Evolutionary conservation across 1,140 invertebrate species (phyloP).

Genomic region (Ostrea denselamellosa): DNA sequence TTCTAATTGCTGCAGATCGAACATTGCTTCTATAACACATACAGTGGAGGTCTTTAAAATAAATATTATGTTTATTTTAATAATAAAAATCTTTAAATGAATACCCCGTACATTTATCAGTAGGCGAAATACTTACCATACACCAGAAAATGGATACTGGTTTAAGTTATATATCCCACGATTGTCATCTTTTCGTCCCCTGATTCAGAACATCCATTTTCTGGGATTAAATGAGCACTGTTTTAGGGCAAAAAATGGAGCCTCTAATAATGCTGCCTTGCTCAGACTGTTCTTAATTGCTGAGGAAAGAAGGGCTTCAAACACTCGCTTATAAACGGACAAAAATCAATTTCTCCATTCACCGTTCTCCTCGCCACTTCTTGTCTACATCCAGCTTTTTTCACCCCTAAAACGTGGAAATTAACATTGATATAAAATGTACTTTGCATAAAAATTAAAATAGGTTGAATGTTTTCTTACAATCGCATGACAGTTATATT

Average conservation of each 20-base stretch:
- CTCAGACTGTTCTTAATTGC: constrained; percentile 29
- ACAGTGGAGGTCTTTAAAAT: too few species aligned
- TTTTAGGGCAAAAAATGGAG: not conserved
- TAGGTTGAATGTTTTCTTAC: too few species aligned
- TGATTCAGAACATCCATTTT: constrained; percentile 10
- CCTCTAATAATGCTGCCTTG: constrained; percentile 35
- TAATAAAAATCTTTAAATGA: too few species aligned
- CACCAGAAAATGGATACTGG: not conserved
- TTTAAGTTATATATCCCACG: not conserved
- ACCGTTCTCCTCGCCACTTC: not conserved
- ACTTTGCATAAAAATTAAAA: too few species aligned
- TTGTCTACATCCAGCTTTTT: not conserved
- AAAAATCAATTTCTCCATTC: constrained; percentile 30
- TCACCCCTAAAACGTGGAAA: not conserved
- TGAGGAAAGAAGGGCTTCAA: constrained; percentile 30
- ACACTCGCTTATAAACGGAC: constrained; percentile 20
- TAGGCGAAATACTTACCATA: too few species aligned
- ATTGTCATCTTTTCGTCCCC: not conserved
- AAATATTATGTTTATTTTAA: too few species aligned
- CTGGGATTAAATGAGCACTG: not conserved
- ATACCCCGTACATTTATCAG: too few species aligned
- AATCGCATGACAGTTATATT: too few species aligned
- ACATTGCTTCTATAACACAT: too few species aligned
- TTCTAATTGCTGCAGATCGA: too few species aligned
- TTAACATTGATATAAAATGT: not conserved